Evolutionary conservation across 2,113 vertebrate species (phyloP), one percentile per base, ranked within the genome.

Genomic region (Podarcis muralis): DNA sequence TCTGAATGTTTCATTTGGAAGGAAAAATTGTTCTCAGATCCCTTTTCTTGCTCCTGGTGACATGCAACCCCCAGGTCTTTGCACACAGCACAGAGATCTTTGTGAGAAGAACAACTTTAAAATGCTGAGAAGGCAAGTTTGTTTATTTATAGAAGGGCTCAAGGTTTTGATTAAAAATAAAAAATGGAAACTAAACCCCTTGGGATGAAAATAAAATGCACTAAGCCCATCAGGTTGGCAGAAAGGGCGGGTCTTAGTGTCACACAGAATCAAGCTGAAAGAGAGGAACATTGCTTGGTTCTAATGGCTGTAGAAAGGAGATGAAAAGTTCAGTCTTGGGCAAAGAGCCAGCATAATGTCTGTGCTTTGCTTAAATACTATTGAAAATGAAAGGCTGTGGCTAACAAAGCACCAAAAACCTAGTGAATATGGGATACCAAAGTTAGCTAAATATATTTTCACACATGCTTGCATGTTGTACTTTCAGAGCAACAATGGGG

Each of bases 101-200:
- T 83, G n/a, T 82, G 71, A 66, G 59, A 77, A 83, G 23, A 86
- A 27, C 43, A 68, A 30, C 72, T 37, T 57, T 83, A 86, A 86
- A 77, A 82, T 81, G 78, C 69, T 40, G 57, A 40, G 22, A 77
- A 82, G 72, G 43, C 71, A 86, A 83, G 27, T 83, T 83, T 86
- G 32, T 83, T 90, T 78, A 90, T 86, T 83, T 82, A 69, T 84
- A 81, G 72, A 77, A 86, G 66, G 48, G 27, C 87, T 84, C 22
- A 69, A 77, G 74, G 62, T 77, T 59, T 69, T 77, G 59, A 77
- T 82, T 77, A 86, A 77, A 76, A 82, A 68, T 27, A 40, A 83
- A 90, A 80, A 82, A 86, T 68, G 71, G 59, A 83, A 90, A 77
- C 59, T 77, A 90, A 76, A 9, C 3, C n/a, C 79, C 62, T 59